Conservation (phyloP, 2,797 vertebrate species). For the Oceanodroma leucorhoa region DNA sequence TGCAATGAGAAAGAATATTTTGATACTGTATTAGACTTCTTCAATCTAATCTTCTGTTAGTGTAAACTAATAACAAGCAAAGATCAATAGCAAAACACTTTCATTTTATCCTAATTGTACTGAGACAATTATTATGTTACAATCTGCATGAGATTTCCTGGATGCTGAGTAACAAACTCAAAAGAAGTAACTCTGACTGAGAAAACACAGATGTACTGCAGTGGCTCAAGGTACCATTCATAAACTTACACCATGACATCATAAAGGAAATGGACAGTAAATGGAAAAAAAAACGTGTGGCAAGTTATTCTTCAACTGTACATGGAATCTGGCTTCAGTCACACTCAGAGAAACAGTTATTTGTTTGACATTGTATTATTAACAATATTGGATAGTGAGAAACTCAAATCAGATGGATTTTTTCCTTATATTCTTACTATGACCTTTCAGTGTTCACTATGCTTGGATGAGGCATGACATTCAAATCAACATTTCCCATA, state of each 20-base stretch:
- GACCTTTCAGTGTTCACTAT: constrained; percentile 14
- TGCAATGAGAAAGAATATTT: neutral
- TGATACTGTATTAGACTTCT: neutral
- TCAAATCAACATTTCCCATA: neutral
- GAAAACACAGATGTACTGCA: neutral
- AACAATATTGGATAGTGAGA: neutral
- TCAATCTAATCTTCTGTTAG: neutral
- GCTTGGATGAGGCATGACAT: constrained; percentile 19
- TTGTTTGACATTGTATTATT: neutral
- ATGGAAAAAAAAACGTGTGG: neutral
- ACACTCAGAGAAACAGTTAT: neutral
- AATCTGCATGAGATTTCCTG: neutral
- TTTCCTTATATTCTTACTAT: neutral
- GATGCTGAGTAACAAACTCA: neutral
- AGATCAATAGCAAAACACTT: neutral
- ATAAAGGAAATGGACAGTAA: neutral
- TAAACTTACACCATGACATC: neutral
- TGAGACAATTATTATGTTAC: neutral
- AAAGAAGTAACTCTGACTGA: neutral
- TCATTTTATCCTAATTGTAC: neutral
- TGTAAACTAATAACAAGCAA: neutral
- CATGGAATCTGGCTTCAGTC: neutral
- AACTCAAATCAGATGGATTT: constrained; percentile 12
- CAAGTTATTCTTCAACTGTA: constrained; percentile 1
- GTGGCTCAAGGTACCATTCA: neutral